phyloP scores from a whole-genome alignment of 2,888 invertebrate genomes.

The Chironomus tentans region DNA sequence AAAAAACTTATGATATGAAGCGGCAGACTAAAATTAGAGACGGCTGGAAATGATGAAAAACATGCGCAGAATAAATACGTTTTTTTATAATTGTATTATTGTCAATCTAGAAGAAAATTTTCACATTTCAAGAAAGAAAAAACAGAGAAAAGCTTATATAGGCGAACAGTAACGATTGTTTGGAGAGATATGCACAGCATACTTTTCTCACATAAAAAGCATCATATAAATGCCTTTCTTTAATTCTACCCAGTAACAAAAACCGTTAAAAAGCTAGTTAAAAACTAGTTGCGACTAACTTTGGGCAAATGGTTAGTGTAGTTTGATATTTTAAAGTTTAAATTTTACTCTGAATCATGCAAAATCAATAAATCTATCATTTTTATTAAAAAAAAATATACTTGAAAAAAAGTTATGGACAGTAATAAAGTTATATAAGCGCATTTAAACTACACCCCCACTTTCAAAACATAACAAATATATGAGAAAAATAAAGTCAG shows the following conservation, averaged over 20 bases:
- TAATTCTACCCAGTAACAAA: too few relatives aligned
- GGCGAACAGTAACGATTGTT: background rate
- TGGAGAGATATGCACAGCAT: background rate
- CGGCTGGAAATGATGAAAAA: background rate
- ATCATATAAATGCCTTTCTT: background rate
- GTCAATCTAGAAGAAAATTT: background rate
- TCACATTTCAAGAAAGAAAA: too few relatives aligned
- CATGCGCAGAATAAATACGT: background rate
- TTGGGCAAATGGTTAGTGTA: too few relatives aligned
- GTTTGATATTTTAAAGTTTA: too few relatives aligned
- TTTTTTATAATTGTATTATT: background rate
- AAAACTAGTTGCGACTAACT: too few relatives aligned
- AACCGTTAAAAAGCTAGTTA: too few relatives aligned
- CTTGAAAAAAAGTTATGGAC: background rate
- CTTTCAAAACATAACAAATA: background rate
- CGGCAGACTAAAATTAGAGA: background rate
- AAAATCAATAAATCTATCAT: too few relatives aligned
- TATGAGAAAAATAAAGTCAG: background rate
- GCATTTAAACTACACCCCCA: background rate
- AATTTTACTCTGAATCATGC: too few relatives aligned
- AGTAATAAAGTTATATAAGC: background rate
- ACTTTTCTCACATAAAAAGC: too few relatives aligned
- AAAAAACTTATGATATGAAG: background rate
- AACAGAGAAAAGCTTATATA: background rate
- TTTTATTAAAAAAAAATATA: too few relatives aligned